Conservation (phyloP, 1,140 invertebrate genomes). For the Adoxophyes honmai region DNA sequence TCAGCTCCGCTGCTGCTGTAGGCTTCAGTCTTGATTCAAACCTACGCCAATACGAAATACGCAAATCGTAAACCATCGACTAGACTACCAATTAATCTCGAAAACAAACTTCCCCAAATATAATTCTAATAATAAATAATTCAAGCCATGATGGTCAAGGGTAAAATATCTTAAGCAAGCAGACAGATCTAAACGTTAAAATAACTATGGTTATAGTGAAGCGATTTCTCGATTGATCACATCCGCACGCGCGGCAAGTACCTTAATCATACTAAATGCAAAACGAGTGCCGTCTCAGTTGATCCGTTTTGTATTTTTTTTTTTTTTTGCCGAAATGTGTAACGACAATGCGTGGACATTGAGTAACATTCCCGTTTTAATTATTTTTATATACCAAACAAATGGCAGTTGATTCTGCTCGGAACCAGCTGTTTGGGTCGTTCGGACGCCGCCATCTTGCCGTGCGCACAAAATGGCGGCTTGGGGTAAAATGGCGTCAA, state of each 20-base stretch:
- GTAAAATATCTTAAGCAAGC: slow-evolving; percentile 20
- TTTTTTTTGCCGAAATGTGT: slow-evolving; percentile 57
- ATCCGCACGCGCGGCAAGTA: slow-evolving; percentile 54
- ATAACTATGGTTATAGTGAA: slow-evolving; percentile 43
- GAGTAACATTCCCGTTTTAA: slow-evolving; percentile 53
- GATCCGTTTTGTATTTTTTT: slow-evolving; percentile 31
- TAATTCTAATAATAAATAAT: slow-evolving; percentile 54
- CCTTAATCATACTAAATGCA: slow-evolving; percentile 65
- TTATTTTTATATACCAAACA: slow-evolving; percentile 35
- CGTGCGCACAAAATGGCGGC: slow-evolving; percentile 34
- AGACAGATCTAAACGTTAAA: slow-evolving; percentile 43
- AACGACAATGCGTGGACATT: slow-evolving; percentile 52
- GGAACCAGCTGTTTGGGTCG: slow-evolving; percentile 59
- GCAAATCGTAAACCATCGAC: slow-evolving; percentile 47
- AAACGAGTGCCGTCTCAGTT: slow-evolving; percentile 31
- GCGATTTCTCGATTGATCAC: slow-evolving; percentile 64
- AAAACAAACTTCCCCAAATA: slow-evolving; percentile 28
- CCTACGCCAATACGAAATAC: slow-evolving; percentile 24
- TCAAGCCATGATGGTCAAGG: slow-evolving; percentile 42
- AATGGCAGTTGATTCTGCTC: slow-evolving; percentile 47
- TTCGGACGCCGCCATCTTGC: slow-evolving; percentile 49
- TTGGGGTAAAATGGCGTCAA: slow-evolving; percentile 36
- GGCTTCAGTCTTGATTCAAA: slow-evolving; percentile 44
- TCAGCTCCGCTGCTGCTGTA: slow-evolving; percentile 32
- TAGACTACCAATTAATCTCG: slow-evolving; percentile 62